Evolutionary conservation across 2,113 vertebrate genomes (phyloP), one percentile per base, ranked within the genome.

Genomic region (Lophura nycthemera): DNA sequence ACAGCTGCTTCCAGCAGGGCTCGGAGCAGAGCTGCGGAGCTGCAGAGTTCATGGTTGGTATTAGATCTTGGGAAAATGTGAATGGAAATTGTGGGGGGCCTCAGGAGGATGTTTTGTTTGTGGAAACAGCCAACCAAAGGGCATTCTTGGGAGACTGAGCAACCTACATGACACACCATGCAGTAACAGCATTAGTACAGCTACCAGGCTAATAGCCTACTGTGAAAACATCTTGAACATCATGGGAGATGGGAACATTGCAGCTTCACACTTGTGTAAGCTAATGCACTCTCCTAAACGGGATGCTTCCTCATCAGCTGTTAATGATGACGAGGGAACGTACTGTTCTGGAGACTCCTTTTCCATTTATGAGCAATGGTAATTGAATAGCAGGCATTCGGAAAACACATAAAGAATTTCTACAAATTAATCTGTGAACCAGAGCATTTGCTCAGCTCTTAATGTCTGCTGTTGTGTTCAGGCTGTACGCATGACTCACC

Each of bases 201-300:
- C 73, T 74, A 71, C 47, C 42, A 56, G 38, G 42, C 76, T 90
- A 83, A 88, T 71, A 67, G 54, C 85, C 61, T 67, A 43, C 85
- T 89, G 88, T 93, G 94, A 93, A 75, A 92, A 84, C 82, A 69
- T 85, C 82, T 94, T 80, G 83, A 91, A 74, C 70, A 5, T 54
- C 60, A 67, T 67, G 52, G 79, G 74, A 79, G 73, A 66, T 57
- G 56, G 67, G 22, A 86, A 88, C 54, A 42, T 40, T 88, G 72
- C 60, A 73, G 83, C 86, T 90, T 90, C 83, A 73, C 80, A 71
- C 70, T 94, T 38, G 52, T 89, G 50, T 74, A 45, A 86, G 81
- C 76, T 83, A 54, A 80, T 63, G 54, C 64, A 70, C 60, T 70
- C 80, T 80, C 56, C 86, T 77, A 59, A 92, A 42, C 47, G 77